These are phyloP conservation scores for Chloroceryle amazona DNA, from an alignment of 2,797 vertebrate species.

Conservation along the genomic window DNA sequence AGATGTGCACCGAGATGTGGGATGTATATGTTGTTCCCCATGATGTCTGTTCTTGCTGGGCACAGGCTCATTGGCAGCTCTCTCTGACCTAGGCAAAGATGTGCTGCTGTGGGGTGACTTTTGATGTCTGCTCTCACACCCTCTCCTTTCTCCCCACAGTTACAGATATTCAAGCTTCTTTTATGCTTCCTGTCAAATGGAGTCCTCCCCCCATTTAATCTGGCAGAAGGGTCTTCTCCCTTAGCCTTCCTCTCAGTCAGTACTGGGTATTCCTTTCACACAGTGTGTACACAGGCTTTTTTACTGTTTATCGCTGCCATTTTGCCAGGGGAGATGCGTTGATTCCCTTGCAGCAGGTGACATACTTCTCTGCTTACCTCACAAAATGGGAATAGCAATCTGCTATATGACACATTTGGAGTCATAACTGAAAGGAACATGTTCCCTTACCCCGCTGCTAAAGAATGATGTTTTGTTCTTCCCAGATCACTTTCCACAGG, in stretches of 20 bases:
- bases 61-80: rapidly evolving
- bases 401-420: background rate
- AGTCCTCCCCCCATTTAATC: background rate
- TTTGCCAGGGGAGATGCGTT: background rate
- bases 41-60: rapidly evolving
- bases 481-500: background rate
- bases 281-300: background rate
- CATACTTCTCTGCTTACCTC: background rate
- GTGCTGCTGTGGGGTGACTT: background rate
- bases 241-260: background rate
- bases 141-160: background rate
- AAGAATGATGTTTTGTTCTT: background rate
- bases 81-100: background rate
- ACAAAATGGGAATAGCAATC: background rate
- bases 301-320: background rate
- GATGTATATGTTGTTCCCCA: rapidly evolving
- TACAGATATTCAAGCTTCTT: background rate
- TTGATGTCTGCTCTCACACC: background rate
- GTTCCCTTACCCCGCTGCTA: background rate
- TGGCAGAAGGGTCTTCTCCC: background rate
- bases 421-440: background rate
- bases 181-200: background rate
- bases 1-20: rapidly evolving
- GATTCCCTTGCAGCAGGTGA: background rate
- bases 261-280: background rate